Conservation (phyloP, 2,888 invertebrate species). For the Hypena proboscidalis region DNA sequence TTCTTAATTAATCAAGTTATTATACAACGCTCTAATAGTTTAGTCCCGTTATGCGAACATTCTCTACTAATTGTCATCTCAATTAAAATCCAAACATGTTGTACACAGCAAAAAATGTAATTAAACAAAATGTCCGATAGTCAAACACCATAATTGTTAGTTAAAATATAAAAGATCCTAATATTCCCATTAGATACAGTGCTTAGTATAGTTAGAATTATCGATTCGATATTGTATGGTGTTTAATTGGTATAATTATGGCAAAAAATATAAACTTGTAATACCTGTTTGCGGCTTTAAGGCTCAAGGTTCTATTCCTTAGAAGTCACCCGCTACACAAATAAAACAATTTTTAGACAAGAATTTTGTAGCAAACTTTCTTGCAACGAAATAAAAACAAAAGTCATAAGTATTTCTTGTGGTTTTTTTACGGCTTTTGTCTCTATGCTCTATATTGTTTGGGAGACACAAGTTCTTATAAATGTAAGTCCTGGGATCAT, state of each 20-base stretch:
- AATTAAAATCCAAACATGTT: slow-evolving; percentile 2
- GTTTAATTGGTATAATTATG: slow-evolving; percentile 32
- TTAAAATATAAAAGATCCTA: slow-evolving; percentile 32
- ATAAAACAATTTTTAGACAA: slow-evolving; percentile 26
- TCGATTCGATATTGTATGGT: slow-evolving; percentile 40
- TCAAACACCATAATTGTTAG: slow-evolving; percentile 15
- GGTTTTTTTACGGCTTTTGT: too few species aligned
- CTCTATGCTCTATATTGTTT: too few species aligned
- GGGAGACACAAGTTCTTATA: too few species aligned
- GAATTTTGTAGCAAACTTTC: too few species aligned
- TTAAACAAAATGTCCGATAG: slow-evolving; percentile 14
- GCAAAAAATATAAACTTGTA: slow-evolving; percentile 33
- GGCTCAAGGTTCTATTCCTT: slow-evolving; percentile 35
- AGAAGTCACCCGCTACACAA: slow-evolving; percentile 24
- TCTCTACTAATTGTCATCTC: slow-evolving; percentile 21
- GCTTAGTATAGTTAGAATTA: slow-evolving; percentile 38
- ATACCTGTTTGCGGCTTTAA: slow-evolving; percentile 31
- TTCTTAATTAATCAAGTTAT: too few species aligned
- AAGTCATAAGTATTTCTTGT: too few species aligned
- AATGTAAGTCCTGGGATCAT: too few species aligned
- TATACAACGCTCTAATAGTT: not conserved
- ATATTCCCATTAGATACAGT: slow-evolving; percentile 33
- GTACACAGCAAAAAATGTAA: slow-evolving; percentile 5
- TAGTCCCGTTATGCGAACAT: slow-evolving; percentile 8
- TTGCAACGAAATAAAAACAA: too few species aligned